Percentiles rank a stretch among this genome's conserved stretches.
phyloP scores from a whole-genome alignment of 2,797 vertebrate species.

The Otolemur crassicaudatus region DNA sequence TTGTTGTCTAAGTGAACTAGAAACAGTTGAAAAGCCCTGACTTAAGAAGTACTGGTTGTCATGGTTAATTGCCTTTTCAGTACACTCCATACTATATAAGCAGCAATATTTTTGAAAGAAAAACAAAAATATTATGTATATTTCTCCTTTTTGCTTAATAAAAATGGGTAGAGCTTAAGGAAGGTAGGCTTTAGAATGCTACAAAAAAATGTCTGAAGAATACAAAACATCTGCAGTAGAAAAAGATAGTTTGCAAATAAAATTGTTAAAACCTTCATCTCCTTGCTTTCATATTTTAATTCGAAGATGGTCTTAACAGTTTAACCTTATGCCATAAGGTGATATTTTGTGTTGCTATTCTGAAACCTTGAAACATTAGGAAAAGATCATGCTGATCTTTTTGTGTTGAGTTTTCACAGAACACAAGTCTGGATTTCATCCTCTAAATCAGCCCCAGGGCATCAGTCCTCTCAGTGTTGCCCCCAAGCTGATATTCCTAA shows the following conservation, averaged over 20 bases:
- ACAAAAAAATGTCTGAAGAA: conserved; percentile 18
- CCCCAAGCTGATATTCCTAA: not conserved
- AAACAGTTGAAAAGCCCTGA: conserved; percentile 1
- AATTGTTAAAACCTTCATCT: conserved; percentile 42
- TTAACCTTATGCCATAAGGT: conserved; percentile 14
- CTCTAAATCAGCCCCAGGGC: not conserved
- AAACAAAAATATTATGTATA: conserved; percentile 1
- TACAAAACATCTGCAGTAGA: conserved; percentile 20
- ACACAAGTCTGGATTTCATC: not conserved
- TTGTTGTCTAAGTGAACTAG: not conserved
- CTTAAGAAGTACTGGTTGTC: not conserved
- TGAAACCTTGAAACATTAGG: not conserved
- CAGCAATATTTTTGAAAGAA: conserved; percentile 25
- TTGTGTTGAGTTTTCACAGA: conserved; percentile 24
- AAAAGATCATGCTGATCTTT: conserved; percentile 40
- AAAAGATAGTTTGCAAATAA: conserved; percentile 57
- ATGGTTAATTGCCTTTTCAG: conserved; percentile 38
- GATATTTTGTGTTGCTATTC: conserved; percentile 51
- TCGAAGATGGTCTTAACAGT: conserved; percentile 29
- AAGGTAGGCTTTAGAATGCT: conserved; percentile 45
- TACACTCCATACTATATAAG: not conserved
- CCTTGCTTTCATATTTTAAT: conserved; percentile 34
- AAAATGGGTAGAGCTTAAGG: conserved; percentile 47
- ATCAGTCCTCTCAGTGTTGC: not conserved
- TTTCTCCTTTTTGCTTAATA: conserved; percentile 47